Percentiles rank a stretch among this genome's conserved stretches.
Conservation (phyloP, 92 coral and sea anemone species). For the Zoanthus sociatus region DNA sequence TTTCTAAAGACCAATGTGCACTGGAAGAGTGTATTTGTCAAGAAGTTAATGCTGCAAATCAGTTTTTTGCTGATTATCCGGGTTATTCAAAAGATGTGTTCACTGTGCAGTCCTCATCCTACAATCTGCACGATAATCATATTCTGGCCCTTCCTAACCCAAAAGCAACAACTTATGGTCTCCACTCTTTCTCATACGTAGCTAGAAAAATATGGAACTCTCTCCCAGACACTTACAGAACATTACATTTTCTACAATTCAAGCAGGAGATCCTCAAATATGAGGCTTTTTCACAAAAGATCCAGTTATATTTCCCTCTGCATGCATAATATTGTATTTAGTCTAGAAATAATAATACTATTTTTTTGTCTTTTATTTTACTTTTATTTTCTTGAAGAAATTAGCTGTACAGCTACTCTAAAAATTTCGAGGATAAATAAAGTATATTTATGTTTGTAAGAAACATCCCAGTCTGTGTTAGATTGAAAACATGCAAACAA, state of each 20-base stretch:
- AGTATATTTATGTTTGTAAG: too few species aligned
- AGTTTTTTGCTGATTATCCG: conserved; percentile 3
- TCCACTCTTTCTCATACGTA: conserved; percentile 6
- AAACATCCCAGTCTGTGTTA: too few species aligned
- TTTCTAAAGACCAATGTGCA: too few species aligned
- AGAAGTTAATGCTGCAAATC: too few species aligned
- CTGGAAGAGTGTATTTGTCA: too few species aligned
- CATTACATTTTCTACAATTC: conserved; percentile 2
- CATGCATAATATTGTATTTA: neutral
- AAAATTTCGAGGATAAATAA: too few species aligned
- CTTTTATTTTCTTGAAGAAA: too few species aligned
- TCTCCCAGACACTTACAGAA: neutral
- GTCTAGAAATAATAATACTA: too few species aligned
- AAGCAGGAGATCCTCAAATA: neutral
- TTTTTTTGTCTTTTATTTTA: too few species aligned
- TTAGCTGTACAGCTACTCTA: too few species aligned
- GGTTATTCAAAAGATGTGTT: neutral
- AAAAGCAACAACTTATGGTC: neutral
- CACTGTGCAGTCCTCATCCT: conserved; percentile 1
- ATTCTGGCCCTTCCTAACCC: conserved; percentile 13
- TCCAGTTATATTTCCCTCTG: conserved; percentile 8
- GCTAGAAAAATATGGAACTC: conserved; percentile 1
- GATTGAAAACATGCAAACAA: too few species aligned
- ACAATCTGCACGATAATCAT: neutral
- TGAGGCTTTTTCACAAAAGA: neutral